Percentiles rank a stretch among this genome's conserved stretches.
Evolutionary conservation across 2,888 invertebrate species (phyloP).

Genomic region (Stramonita haemastoma): DNA sequence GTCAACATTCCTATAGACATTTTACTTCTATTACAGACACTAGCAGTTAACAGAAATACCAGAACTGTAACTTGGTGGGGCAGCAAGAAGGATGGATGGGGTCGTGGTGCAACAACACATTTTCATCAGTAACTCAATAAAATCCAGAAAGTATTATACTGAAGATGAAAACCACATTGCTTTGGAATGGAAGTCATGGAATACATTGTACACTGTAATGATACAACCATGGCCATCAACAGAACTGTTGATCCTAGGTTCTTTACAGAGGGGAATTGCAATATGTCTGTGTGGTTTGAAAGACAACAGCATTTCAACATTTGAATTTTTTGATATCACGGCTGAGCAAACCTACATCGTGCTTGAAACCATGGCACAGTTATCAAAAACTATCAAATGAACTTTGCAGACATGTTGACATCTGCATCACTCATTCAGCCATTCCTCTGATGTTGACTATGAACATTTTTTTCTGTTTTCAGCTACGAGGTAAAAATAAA

Average conservation of each 20-base stretch:
- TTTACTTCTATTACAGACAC: no score
- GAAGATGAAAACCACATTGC: neutral
- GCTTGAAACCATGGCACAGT: slow-evolving; percentile 16
- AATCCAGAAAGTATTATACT: neutral
- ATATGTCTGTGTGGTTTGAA: neutral
- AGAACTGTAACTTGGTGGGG: neutral
- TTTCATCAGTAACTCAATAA: neutral
- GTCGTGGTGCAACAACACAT: neutral
- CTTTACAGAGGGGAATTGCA: neutral
- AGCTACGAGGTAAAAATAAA: neutral
- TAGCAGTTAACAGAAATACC: no score
- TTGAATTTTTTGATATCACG: neutral
- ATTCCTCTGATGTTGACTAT: neutral
- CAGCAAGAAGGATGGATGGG: neutral
- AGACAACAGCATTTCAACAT: slow-evolving; percentile 26
- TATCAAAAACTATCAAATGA: no score
- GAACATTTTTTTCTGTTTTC: neutral
- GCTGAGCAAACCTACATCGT: neutral
- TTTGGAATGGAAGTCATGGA: slow-evolving; percentile 30
- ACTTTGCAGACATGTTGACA: no score
- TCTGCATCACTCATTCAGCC: neutral
- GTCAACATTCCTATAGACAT: neutral
- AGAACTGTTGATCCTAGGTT: neutral
- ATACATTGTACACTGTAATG: neutral
- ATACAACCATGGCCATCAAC: neutral